These are phyloP conservation scores for Mallotus villosus DNA, from an alignment of 2,797 vertebrate genomes.

Conservation along the genomic window DNA sequence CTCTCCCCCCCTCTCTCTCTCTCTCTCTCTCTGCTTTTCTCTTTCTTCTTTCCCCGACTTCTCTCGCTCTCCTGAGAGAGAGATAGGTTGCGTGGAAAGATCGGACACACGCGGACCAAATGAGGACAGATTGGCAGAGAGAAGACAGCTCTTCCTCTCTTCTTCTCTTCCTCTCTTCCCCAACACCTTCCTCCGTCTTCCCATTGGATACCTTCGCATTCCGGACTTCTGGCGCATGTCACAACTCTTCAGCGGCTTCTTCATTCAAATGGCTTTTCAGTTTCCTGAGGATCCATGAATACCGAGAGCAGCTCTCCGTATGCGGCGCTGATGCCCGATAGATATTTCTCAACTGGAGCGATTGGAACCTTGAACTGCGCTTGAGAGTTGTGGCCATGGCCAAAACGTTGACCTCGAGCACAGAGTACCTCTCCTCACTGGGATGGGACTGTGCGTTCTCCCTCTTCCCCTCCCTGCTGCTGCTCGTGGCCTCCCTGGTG, in stretches of 20 bases:
- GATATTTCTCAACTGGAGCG: background rate
- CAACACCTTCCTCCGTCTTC: background rate
- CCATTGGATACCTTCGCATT: background rate
- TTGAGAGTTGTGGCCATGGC: background rate
- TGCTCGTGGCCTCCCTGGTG: constrained; percentile 47
- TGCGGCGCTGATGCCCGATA: background rate
- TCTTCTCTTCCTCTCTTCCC: background rate
- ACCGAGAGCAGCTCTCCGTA: background rate
- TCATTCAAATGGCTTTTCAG: background rate
- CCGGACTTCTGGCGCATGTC: background rate
- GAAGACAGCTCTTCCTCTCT: background rate
- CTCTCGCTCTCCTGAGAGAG: no score
- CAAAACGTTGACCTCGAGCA: background rate
- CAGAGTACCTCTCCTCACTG: constrained; percentile 4
- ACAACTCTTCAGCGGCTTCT: background rate
- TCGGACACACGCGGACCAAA: background rate
- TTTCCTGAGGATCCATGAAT: background rate
- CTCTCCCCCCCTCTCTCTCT: no score
- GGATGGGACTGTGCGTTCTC: constrained; percentile 49
- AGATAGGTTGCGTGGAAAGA: background rate
- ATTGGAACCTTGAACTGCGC: background rate
- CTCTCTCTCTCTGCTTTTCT: no score
- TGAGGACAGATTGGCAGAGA: no score
- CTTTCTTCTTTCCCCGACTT: no score
- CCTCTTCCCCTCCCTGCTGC: constrained; percentile 51